Evolutionary conservation across 1,140 invertebrate species (phyloP).

Genomic region (Leucophenga varia): DNA sequence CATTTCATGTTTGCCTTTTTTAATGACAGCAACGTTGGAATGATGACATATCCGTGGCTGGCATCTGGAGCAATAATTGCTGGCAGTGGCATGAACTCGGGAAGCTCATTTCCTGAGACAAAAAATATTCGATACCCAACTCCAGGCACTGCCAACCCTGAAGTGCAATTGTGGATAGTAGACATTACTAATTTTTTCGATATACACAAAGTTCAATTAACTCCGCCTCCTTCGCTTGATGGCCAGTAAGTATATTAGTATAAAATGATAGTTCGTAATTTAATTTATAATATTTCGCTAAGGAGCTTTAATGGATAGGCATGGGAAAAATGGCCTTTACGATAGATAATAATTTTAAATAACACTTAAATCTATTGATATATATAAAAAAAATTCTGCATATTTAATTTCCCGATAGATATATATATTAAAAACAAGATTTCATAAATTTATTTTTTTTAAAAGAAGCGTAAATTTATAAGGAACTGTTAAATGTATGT

Average conservation of each 20-base stretch:
- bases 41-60: constrained; percentile 77
- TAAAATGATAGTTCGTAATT: constrained; percentile 4
- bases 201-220: constrained; percentile 64
- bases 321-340: too few relatives aligned
- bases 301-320: too few relatives aligned
- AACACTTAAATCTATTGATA: too few relatives aligned
- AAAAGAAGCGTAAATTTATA: too few relatives aligned
- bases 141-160: constrained; percentile 82
- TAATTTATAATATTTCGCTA: too few relatives aligned
- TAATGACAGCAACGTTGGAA: constrained; percentile 79
- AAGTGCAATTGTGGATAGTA: constrained; percentile 77
- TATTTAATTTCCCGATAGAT: too few relatives aligned
- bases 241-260: constrained; percentile 70
- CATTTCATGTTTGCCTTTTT: constrained; percentile 83
- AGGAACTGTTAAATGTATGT: too few relatives aligned
- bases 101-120: constrained; percentile 69
- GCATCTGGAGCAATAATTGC: constrained; percentile 61
- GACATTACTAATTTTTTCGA: constrained; percentile 69
- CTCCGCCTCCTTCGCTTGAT: constrained; percentile 68
- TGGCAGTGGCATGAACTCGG: constrained; percentile 42
- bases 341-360: too few relatives aligned
- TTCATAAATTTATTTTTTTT: too few relatives aligned
- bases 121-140: constrained; percentile 76
- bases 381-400: too few relatives aligned
- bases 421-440: too few relatives aligned